Evolutionary conservation across 2,113 vertebrate species (phyloP), one percentile per base, ranked within the genome.

Genomic region (Entelurus aequoreus): DNA sequence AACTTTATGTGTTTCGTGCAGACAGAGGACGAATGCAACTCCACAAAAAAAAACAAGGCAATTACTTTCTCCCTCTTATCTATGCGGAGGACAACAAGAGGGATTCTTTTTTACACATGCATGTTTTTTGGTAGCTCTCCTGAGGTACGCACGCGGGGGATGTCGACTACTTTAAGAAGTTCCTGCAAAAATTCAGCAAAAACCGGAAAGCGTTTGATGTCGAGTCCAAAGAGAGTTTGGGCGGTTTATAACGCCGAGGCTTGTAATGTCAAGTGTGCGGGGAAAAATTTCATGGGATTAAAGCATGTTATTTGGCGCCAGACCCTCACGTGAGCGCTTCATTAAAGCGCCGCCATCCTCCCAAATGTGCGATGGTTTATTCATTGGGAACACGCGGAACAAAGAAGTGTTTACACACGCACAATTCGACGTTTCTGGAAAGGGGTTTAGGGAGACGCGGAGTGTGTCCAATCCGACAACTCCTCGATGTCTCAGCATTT

Each of bases 321-420:
- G 65, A 66, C 54, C 54, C 55, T 53, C 53, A 57, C 56, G 51
- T 35, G 56, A 9, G 5, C 66, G 54, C 77, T 79, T 79, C 80
- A 79, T 80, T 84, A 75, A 80, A 84, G 75, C 72, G 65, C 74
- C 80, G 76, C 74, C 71, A 60, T 55, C 54, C 76, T 77, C 84
- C 77, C 72, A 75, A 82, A 80, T 72, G 78, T 51, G 75, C 62
- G 10, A 42, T 42, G 40, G 40, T 42, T 42, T 42, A 42, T 42
- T 42, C 10, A 42, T 42, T 9, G 8, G 8, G 12, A 12, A 46
- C 65, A 62, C 71, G 2, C 60, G 63, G 67, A 71, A 75, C 72
- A 77, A 78, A 60, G 54, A 62, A 71, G 75, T 54, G 64, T 72
- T 48, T 51, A 65, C 62, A 51, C 48, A 62, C 65, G 64, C 4